These are phyloP conservation scores for Rhopilema esculentum DNA, from an alignment of 30 jellyfish, hydroid and myxozoan species.

Conservation along the genomic window DNA sequence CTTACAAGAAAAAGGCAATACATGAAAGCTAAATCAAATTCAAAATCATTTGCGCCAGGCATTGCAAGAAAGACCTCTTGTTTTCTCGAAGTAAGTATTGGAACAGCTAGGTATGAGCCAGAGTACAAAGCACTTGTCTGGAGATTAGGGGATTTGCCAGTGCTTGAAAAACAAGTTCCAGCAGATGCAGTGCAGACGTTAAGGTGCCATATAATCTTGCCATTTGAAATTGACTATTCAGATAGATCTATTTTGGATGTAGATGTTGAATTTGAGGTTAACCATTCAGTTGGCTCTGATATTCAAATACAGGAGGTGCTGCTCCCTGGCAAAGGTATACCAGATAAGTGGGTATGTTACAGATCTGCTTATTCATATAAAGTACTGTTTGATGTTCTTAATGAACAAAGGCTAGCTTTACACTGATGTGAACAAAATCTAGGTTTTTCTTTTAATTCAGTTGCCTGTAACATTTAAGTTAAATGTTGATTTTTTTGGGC, in stretches of 20 bases:
- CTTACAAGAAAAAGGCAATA: conserved; percentile 66
- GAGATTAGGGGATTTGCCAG: conserved; percentile 83
- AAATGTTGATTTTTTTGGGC: no score
- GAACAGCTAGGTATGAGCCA: conserved; percentile 87
- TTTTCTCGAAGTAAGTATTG: conserved; percentile 71
- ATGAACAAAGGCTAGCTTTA: conserved; percentile 45
- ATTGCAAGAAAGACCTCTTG: conserved; percentile 67
- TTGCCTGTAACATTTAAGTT: no score
- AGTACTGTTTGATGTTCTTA: conserved; percentile 48
- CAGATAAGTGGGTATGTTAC: conserved; percentile 94
- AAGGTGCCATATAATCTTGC: conserved; percentile 71
- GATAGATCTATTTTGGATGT: conserved; percentile 71
- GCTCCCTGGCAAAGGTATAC: conserved; percentile 67
- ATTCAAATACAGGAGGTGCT: conserved; percentile 74
- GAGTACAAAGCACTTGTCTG: conserved; percentile 87
- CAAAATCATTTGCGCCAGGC: conserved; percentile 63
- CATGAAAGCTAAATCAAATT: conserved; percentile 52
- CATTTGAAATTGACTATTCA: conserved; percentile 78
- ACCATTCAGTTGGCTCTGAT: conserved; percentile 80
- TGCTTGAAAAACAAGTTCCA: conserved; percentile 66
- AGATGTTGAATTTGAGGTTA: conserved; percentile 81
- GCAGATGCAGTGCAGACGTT: conserved; percentile 86
- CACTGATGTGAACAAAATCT: no score
- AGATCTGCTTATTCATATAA: conserved; percentile 73
- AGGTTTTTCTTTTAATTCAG: no score